Conservation (phyloP, 2,888 invertebrate genomes). For the Stictocephala bisonia region DNA sequence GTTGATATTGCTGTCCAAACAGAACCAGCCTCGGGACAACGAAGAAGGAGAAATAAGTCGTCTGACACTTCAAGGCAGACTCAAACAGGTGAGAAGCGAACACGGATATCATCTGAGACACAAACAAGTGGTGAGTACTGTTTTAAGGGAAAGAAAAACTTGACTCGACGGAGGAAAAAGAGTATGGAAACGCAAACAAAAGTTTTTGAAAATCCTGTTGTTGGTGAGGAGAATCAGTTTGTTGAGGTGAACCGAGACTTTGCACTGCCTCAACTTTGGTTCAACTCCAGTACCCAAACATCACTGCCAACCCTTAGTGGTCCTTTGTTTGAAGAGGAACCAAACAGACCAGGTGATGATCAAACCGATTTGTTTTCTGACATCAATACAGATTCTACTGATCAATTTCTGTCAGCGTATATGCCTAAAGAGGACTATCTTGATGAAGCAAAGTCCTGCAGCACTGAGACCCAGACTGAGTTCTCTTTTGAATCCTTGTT, state of each 20-base stretch:
- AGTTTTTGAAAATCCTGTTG: not conserved
- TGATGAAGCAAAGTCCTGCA: constrained; percentile 62
- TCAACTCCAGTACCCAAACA: constrained; percentile 56
- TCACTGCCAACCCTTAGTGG: constrained; percentile 14
- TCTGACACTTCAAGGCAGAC: constrained; percentile 61
- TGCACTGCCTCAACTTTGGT: constrained; percentile 63
- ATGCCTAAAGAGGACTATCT: constrained; percentile 17
- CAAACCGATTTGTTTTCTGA: constrained; percentile 8
- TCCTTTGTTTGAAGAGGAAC: constrained; percentile 11
- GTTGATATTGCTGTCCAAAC: constrained; percentile 52
- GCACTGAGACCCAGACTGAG: constrained; percentile 73
- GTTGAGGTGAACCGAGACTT: constrained; percentile 44
- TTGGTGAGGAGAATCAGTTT: not conserved
- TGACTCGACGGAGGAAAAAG: constrained; percentile 36
- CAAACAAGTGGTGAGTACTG: constrained; percentile 61
- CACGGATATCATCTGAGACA: constrained; percentile 63
- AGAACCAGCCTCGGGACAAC: not conserved
- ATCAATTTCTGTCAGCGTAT: not conserved
- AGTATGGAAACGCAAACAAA: constrained; percentile 50
- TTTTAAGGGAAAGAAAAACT: constrained; percentile 55
- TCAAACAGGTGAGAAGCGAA: constrained; percentile 61
- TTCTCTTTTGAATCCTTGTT: constrained; percentile 61
- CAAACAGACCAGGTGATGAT: not conserved
- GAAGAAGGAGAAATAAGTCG: constrained; percentile 5
- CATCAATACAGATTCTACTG: constrained; percentile 21